Base-by-base conservation (phyloP, 2,888 invertebrate genomes). In the Phragmatobia fuliginosa region DNA sequence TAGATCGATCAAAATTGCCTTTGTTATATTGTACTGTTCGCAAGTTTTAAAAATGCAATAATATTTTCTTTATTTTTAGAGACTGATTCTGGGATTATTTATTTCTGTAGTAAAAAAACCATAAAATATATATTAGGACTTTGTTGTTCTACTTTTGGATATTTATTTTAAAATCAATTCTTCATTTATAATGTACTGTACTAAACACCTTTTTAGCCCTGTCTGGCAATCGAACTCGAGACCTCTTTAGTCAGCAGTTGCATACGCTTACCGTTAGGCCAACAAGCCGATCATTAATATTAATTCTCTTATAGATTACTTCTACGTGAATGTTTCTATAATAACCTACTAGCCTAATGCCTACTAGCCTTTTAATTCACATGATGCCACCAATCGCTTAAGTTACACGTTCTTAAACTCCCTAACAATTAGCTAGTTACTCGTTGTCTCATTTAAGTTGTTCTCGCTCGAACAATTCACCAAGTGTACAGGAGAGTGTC, bases 391-490 rank as follows among this genome's bases (percentile, higher is more conserved):
- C 70, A 72, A 78, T 78, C 68, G 74, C 78, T 79, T 75, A 81
- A 81, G 78, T 79, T 80, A 63, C 68, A 70, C 79, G 76, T 83
- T 81, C 78, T 82, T 83, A 76, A 83, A 85, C 75, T 83, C 77
- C 66, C 74, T 75, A 83, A 85, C 84, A 87, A 87, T 88, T 86
- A 88, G 79, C 80, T 80, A 84, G 85, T 85, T 88, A 87, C 84
- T 86, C 85, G 88, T 86, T 86, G 85, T 88, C 85, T 83, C 85
- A 81, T 87, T 85, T 81, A 86, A 87, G 85, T 88, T 88, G 85
- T 85, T 83, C 78, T 74, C 77, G 78, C 77, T 73, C 79, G 85
- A 84, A 86, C 83, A 84, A 87, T 83, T 85, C 80, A 62, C 74
- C 78, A 81, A 84, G 83, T 81, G 78, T 80, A 78, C 78, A 79